phyloP scores from a whole-genome alignment of 2,797 vertebrate genomes.

The Paratrypauchen microcephalus region DNA sequence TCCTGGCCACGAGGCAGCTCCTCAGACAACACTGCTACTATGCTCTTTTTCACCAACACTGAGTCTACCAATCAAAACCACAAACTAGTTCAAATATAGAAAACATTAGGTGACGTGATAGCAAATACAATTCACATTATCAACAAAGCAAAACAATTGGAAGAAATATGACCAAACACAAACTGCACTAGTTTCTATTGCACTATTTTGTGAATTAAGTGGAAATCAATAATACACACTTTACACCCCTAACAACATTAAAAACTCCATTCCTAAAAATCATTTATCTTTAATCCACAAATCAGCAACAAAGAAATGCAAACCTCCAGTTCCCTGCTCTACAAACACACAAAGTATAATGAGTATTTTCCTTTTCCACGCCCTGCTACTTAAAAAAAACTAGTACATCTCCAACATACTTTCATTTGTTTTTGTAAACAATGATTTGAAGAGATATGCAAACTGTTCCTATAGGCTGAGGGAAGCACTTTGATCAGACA shows the following conservation, averaged over 20 bases:
- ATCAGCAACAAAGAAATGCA: neutral
- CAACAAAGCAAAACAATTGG: too few species aligned
- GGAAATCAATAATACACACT: neutral
- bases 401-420: slow-evolving; percentile 7
- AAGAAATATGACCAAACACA: too few species aligned
- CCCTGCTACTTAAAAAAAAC: slow-evolving; percentile 17
- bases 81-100: too few species aligned
- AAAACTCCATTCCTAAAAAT: neutral
- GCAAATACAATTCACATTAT: too few species aligned
- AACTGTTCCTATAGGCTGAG: slow-evolving; percentile 25
- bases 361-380: slow-evolving; percentile 4
- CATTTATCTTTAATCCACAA: neutral
- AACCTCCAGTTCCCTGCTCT: neutral
- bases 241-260: neutral
- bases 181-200: neutral
- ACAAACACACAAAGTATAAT: neutral
- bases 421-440: slow-evolving; percentile 22
- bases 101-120: too few species aligned
- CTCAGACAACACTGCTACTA: too few species aligned
- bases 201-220: neutral
- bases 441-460: slow-evolving; percentile 38
- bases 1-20: too few species aligned
- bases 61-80: too few species aligned
- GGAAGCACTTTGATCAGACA: slow-evolving; percentile 42
- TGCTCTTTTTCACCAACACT: too few species aligned